Percentiles rank a stretch among this genome's conserved stretches.
These are phyloP conservation scores for Urocolius indicus DNA, from an alignment of 2,113 vertebrate genomes.

Conservation along the genomic window DNA sequence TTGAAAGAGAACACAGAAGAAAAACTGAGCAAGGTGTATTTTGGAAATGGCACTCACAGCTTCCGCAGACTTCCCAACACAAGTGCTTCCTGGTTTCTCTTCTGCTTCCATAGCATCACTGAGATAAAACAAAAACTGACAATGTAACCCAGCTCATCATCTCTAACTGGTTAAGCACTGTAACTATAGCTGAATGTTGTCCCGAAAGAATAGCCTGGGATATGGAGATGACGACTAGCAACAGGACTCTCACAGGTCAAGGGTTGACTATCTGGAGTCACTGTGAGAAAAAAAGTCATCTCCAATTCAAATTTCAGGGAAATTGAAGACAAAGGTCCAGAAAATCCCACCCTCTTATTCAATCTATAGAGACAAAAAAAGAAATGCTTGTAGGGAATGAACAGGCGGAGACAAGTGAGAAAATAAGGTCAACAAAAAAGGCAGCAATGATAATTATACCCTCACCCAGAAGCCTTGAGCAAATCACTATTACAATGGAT, in stretches of 20 bases:
- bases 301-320: background rate
- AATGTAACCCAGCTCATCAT: background rate
- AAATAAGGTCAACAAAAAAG: background rate
- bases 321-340: background rate
- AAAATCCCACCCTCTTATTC: background rate
- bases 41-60: constrained; percentile 74
- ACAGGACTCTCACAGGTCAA: background rate
- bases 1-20: background rate
- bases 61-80: constrained; percentile 85
- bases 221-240: background rate
- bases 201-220: background rate
- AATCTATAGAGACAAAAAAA: background rate
- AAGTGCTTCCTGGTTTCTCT: constrained; percentile 87
- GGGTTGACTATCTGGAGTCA: background rate
- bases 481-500: background rate
- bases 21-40: background rate
- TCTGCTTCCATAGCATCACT: constrained; percentile 98
- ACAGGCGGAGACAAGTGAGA: background rate
- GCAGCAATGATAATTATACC: background rate
- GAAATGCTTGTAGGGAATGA: background rate
- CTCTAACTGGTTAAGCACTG: background rate
- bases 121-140: constrained; percentile 48
- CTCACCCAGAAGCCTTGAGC: background rate
- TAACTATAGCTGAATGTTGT: background rate
- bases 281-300: background rate